These are phyloP conservation scores for Trididemnum nubilum DNA, from an alignment of 23 tunicate species.

Conservation along the genomic window DNA sequence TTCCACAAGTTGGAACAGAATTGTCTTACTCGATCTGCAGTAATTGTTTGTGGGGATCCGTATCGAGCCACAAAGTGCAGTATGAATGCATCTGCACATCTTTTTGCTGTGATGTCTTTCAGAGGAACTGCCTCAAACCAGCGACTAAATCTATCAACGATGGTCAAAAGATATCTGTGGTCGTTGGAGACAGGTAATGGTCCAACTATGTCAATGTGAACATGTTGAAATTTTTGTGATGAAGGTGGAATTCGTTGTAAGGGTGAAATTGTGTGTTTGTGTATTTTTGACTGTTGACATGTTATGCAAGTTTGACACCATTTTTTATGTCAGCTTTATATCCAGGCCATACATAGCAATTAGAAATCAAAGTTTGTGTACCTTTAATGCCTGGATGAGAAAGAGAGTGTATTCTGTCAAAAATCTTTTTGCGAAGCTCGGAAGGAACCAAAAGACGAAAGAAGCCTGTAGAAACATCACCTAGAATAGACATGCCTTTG, in stretches of 20 bases:
- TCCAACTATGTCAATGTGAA: slow-evolving; percentile 39
- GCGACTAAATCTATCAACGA: slow-evolving; percentile 18
- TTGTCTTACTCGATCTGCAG: slow-evolving; percentile 38
- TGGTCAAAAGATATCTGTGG: slow-evolving; percentile 8
- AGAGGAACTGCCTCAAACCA: slow-evolving; percentile 33
- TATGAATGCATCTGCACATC: slow-evolving; percentile 31
- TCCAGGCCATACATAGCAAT: slow-evolving; percentile 23
- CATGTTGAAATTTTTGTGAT: slow-evolving; percentile 13
- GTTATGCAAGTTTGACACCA: slow-evolving; percentile 18
- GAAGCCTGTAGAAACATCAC: slow-evolving; percentile 16
- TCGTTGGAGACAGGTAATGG: slow-evolving; percentile 42
- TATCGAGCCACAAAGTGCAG: slow-evolving; percentile 30
- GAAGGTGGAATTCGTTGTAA: background rate
- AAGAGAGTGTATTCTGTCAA: slow-evolving; percentile 2
- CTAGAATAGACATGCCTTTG: background rate
- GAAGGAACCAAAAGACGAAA: slow-evolving; percentile 25
- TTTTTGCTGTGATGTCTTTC: slow-evolving; percentile 35
- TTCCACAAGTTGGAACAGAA: slow-evolving; percentile 38
- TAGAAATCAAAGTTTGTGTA: slow-evolving; percentile 10
- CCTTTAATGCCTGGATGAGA: slow-evolving; percentile 36
- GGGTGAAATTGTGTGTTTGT: background rate
- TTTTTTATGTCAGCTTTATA: background rate
- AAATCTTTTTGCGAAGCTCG: background rate
- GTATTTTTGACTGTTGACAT: slow-evolving; percentile 37
- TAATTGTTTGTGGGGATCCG: slow-evolving; percentile 15